phyloP scores from a whole-genome alignment of 2,113 vertebrate genomes.

The Gyps fulvus region DNA sequence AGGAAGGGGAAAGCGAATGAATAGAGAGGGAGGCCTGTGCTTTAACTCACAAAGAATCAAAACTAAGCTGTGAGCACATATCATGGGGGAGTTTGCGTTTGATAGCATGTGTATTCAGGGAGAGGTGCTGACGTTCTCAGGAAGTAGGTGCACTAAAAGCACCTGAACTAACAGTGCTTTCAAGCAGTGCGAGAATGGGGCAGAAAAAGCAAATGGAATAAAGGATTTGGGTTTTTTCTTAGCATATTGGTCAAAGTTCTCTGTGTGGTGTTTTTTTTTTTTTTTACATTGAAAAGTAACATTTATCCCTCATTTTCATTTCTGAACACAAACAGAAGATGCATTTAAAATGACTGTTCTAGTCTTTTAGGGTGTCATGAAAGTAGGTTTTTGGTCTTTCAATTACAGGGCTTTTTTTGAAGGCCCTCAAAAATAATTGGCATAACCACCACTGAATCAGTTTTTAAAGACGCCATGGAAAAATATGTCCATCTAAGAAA shows the following conservation, averaged over 20 bases:
- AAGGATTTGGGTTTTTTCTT: not conserved
- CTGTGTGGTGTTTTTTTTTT: not conserved
- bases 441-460: not conserved
- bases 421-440: not conserved
- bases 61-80: not conserved
- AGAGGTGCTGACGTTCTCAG: not conserved
- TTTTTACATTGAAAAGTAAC: not conserved
- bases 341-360: not conserved
- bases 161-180: constrained; percentile 15
- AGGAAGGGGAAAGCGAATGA: not conserved
- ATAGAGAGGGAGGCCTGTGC: not conserved
- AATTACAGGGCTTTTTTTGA: not conserved
- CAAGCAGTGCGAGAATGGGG: not conserved
- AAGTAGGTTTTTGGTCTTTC: constrained; percentile 25
- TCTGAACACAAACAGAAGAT: not conserved
- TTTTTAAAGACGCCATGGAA: not conserved
- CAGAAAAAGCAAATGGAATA: constrained; percentile 14
- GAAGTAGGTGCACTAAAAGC: not conserved
- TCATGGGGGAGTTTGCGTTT: not conserved
- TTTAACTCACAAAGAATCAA: constrained; percentile 29
- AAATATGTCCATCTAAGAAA: not conserved
- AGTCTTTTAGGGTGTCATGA: not conserved
- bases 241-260: not conserved
- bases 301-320: not conserved
- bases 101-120: not conserved